These are phyloP conservation scores for Augochlora pura DNA, from an alignment of 1,140 invertebrate genomes.

Conservation along the genomic window DNA sequence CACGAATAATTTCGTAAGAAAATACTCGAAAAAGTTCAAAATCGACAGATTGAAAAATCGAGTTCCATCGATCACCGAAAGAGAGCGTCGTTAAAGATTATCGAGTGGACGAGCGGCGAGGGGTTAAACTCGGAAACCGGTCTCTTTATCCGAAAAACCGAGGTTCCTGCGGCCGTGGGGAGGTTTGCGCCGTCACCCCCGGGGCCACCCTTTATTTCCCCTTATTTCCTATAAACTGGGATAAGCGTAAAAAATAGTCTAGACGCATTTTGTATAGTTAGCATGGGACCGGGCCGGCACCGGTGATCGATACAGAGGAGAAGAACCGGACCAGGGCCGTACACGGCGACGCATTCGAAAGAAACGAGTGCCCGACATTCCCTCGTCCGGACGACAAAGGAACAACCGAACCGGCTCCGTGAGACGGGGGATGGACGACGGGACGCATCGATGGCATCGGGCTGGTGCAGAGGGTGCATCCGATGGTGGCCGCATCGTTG, in stretches of 20 bases:
- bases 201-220: slow-evolving; percentile 46
- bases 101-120: no score
- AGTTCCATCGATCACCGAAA: no score
- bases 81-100: no score
- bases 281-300: slow-evolving; percentile 62
- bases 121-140: neutral
- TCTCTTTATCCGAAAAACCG: neutral
- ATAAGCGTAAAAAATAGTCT: slow-evolving; percentile 74
- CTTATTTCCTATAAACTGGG: slow-evolving; percentile 66
- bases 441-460: neutral
- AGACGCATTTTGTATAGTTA: slow-evolving; percentile 72
- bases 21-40: no score
- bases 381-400: slow-evolving; percentile 21
- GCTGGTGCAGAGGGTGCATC: no score
- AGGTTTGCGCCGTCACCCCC: neutral
- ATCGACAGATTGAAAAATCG: neutral
- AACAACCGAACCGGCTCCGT: slow-evolving; percentile 7
- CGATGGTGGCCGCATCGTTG: no score
- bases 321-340: slow-evolving; percentile 41
- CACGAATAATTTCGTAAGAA: no score
- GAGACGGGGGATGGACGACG: neutral
- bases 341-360: slow-evolving; percentile 20
- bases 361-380: slow-evolving; percentile 17
- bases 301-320: slow-evolving; percentile 65
- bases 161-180: neutral